Percentiles rank a stretch among this genome's conserved stretches.
These are phyloP conservation scores for Rhyzopertha dominica DNA, from an alignment of 1,140 invertebrate genomes.

Conservation along the genomic window DNA sequence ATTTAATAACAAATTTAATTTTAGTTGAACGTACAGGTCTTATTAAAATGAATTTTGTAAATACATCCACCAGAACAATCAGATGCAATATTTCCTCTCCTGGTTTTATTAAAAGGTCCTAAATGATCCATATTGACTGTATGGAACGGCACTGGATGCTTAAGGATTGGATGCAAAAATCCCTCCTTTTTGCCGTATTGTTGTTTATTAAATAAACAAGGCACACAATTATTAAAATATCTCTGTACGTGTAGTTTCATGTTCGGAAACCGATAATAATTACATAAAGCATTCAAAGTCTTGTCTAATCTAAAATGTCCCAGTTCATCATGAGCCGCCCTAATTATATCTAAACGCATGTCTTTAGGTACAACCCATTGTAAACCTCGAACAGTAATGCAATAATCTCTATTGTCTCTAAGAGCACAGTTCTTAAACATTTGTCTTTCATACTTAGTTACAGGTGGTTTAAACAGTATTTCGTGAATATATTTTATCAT, in stretches of 20 bases:
- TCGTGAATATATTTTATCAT: not conserved
- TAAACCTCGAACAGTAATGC: not conserved
- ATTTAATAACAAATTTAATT: slow-evolving; percentile 10
- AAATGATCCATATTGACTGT: slow-evolving; percentile 1
- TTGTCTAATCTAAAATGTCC: slow-evolving; percentile 6
- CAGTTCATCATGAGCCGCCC: not conserved
- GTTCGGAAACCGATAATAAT: not conserved
- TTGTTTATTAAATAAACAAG: not conserved
- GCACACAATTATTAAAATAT: not conserved
- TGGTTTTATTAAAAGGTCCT: not conserved
- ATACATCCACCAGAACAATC: slow-evolving; percentile 18
- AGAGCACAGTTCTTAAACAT: not conserved
- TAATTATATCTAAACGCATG: not conserved
- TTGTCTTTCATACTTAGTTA: not conserved
- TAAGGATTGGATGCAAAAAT: not conserved
- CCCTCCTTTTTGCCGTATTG: not conserved
- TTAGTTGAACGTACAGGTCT: slow-evolving; percentile 18
- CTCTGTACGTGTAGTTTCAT: not conserved
- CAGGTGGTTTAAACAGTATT: not conserved
- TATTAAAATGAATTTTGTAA: slow-evolving; percentile 19
- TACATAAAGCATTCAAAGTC: not conserved
- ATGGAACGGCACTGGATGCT: not conserved
- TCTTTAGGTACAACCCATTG: slow-evolving; percentile 1
- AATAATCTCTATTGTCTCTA: not conserved
- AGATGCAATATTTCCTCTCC: slow-evolving; percentile 10